Base-by-base conservation (phyloP, 1,140 invertebrate genomes). In the Oedothorax gibbosus region DNA sequence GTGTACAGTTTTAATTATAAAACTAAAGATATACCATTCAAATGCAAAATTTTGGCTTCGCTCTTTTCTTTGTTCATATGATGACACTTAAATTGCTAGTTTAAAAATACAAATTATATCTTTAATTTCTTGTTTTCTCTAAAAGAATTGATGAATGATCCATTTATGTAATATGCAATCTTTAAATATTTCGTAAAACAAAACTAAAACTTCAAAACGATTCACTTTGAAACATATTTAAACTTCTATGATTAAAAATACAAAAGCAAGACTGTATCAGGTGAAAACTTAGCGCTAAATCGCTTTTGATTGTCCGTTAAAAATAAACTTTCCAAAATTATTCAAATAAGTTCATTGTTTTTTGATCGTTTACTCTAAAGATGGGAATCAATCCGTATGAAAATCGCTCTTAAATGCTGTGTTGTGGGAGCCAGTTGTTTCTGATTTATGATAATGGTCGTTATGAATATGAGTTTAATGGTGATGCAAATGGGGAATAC, bases 381-480 rank as follows among this genome's bases (percentile, higher is more conserved):
- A 21, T 76, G 49, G 20, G 12, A 62, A 64, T 9, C 50, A 83
- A 64, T 83, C 49, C 54, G n/a, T 54, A 69, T 51, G 66, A 72
- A 82, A 82, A 72, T 82, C 79, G 62, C 49, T 82, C 53, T 21
- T 15, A 73, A 18, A 62, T 18, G n/a, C 50, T 51, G 57, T 21
- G 49, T 54, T 75, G 18, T 49, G 35, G 71, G 18, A 14, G 49
- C 51, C 81, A 83, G 81, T 83, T 83, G 81, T 83, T 83, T 83
- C 68, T 83, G 81, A 83, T 83, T 83, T 83, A 83, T 83, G 81
- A 64, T 83, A 83, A 83, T 83, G 81, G 71, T 66, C 81, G 73
- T 83, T 83, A 83, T 83, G 81, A 83, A 83, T 83, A 83, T 75
- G 81, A 83, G 57, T 83, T 83, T 83, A 83, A 83, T 83, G 81